Evolutionary conservation across 1,140 invertebrate species (phyloP), one percentile per base, ranked within the genome.

Genomic region (Bombyx mandarina): DNA sequence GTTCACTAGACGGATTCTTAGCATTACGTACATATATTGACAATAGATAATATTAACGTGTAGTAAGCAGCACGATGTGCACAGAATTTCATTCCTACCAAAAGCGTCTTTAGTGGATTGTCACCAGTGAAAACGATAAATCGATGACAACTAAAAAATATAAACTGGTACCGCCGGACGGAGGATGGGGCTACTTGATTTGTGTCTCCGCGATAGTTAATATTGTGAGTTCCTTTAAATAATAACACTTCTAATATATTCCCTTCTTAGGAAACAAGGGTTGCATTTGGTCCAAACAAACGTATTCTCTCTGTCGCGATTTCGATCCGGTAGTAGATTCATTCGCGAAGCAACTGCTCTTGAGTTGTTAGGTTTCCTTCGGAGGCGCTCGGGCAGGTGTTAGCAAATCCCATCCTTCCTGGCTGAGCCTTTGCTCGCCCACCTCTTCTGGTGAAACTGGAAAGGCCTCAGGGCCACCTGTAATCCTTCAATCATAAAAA

Each of bases 111-210:
- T 18, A 54, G 6, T 46, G 5, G 9, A 54, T 46, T 52, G 58
- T 53, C 45, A 75, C 73, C 67, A 65, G 53, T 56, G 63, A 53
- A 8, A 66, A 65, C 45, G 66, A 68, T 48, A 52, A 18, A 10
- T 8, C 43, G 48, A 42, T 60, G 46, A 67, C 59, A 46, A 60
- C 26, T 58, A 71, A 64, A 54, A 73, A 67, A 58, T 75, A 68
- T 66, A 61, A 71, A 57, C 48, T 70, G 1, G 71, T 77, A 8
- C 63, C 83, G 1, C 83, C 83, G 3, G 81, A 86, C 50, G 81
- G 81, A 10, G 81, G 83, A 1, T 86, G 70, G 67, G 81, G 83
- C n/a, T 82, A 82, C 53, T 44, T 77, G 42, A 75, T 82, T 52
- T 72, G 65, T 51, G 43, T 83, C 7, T 71, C 71, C 3, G 58